These are phyloP conservation scores for Terrapene triunguis DNA, from an alignment of 2,113 vertebrate species.

Conservation along the genomic window DNA sequence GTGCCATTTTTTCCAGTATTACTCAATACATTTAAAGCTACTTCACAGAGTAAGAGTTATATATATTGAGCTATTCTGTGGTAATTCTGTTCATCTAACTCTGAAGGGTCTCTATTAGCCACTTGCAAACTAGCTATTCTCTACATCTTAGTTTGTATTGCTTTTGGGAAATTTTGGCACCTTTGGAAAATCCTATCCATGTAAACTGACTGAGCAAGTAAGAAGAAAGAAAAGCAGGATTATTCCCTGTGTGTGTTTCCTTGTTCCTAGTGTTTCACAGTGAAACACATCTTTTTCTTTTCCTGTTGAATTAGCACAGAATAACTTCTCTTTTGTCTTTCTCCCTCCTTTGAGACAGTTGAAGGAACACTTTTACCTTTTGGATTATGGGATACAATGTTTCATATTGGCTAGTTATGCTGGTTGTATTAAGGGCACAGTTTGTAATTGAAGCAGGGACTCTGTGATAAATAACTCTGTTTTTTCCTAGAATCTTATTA, in stretches of 20 bases:
- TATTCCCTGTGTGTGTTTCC: not conserved
- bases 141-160: not conserved
- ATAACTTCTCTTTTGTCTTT: not conserved
- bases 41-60: not conserved
- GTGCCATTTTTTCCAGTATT: not conserved
- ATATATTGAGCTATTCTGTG: not conserved
- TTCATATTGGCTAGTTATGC: not conserved
- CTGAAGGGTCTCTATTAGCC: accelerated
- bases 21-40: not conserved
- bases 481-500: not conserved
- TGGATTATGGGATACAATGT: not conserved
- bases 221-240: accelerated
- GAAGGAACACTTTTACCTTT: not conserved
- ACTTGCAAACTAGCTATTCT: not conserved
- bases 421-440: not conserved
- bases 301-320: not conserved
- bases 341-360: not conserved
- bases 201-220: not conserved
- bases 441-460: not conserved
- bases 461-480: not conserved
- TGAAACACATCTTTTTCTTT: not conserved
- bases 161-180: accelerated
- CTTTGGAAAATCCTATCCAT: not conserved
- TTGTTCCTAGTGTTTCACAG: not conserved
- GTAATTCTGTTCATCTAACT: not conserved